These are phyloP conservation scores for Odontothrips loti DNA, from an alignment of 2,888 invertebrate genomes.

Conservation along the genomic window DNA sequence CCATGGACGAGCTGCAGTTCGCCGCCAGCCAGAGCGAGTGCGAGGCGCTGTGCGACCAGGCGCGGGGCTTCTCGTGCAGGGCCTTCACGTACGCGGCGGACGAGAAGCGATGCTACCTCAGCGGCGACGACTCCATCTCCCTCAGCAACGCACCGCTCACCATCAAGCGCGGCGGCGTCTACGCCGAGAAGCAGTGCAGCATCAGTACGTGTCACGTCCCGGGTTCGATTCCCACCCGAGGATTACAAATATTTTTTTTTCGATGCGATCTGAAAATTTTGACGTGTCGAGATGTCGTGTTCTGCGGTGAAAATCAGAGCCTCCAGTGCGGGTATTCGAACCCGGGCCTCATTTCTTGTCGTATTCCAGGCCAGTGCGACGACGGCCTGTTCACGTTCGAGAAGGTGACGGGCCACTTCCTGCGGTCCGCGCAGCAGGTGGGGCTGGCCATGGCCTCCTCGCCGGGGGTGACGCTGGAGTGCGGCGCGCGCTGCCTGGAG, in stretches of 20 bases:
- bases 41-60: constrained; percentile 47
- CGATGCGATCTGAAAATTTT: too few species aligned
- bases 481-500: constrained; percentile 44
- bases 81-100: constrained; percentile 46
- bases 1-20: constrained; percentile 48
- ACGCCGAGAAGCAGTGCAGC: constrained; percentile 47
- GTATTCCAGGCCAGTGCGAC: constrained; percentile 47
- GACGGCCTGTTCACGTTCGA: constrained; percentile 49
- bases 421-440: constrained; percentile 46
- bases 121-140: constrained; percentile 48
- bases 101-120: constrained; percentile 47
- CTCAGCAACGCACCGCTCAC: constrained; percentile 44
- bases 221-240: background rate
- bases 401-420: constrained; percentile 47
- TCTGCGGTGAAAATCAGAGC: background rate
- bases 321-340: too few species aligned
- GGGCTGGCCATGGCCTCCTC: constrained; percentile 44
- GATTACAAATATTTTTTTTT: background rate
- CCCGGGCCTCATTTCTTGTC: too few species aligned
- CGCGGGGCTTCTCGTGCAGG: constrained; percentile 47
- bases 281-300: background rate
- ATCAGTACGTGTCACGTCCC: constrained; percentile 43
- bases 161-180: constrained; percentile 42
- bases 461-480: constrained; percentile 43
- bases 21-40: constrained; percentile 47